Evolutionary conservation across 2,797 vertebrate genomes (phyloP).

Genomic region (Mormyrops attenuatus): DNA sequence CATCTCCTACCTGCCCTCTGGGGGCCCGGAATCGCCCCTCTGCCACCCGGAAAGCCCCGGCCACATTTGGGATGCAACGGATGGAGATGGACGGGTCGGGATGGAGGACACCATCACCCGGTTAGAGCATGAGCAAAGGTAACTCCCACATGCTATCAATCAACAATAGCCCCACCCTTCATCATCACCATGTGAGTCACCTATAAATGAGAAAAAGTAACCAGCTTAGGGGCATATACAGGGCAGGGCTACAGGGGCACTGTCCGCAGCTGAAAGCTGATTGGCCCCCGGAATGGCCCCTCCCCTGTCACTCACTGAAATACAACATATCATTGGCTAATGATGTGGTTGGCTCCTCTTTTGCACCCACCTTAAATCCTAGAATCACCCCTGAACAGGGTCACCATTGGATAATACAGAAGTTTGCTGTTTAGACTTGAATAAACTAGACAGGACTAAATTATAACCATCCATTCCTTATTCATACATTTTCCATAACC

Average conservation of each 20-base stretch:
- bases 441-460: background rate
- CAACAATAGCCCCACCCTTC: background rate
- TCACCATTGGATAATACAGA: background rate
- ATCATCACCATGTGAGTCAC: background rate
- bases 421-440: background rate
- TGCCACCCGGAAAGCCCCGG: slow-evolving; percentile 50
- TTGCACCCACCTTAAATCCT: background rate
- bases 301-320: background rate
- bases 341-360: background rate
- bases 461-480: background rate
- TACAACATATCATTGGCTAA: background rate
- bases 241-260: background rate
- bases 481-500: background rate
- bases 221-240: background rate
- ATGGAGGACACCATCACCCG: slow-evolving; percentile 52
- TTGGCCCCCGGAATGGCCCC: background rate
- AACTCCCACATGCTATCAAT: background rate
- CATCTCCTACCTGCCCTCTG: slow-evolving; percentile 67
- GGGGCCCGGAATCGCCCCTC: slow-evolving; percentile 58
- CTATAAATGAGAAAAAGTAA: background rate
- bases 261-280: background rate
- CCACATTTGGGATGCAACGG: background rate
- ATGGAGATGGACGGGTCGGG: slow-evolving; percentile 59
- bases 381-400: background rate
- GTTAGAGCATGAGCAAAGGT: slow-evolving; percentile 71